Percentiles rank a stretch among this genome's conserved stretches.
Conservation (phyloP, 2,113 vertebrate genomes). For the Chunga burmeisteri region DNA sequence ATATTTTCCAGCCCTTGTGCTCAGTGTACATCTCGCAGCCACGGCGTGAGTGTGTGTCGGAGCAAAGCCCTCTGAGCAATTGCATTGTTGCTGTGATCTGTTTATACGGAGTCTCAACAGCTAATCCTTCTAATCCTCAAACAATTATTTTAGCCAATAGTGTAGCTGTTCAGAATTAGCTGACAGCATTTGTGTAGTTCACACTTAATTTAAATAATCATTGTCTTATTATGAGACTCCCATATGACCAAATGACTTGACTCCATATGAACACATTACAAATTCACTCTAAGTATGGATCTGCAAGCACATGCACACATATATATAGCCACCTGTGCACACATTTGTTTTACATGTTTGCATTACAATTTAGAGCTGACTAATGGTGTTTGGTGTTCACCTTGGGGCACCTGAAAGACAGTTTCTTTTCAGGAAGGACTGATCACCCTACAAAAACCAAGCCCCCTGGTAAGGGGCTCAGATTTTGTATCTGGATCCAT, state of each 20-base stretch:
- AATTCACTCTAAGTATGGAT: background rate
- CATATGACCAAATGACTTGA: background rate
- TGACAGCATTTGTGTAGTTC: background rate
- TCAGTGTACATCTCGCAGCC: background rate
- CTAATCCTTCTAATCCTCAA: constrained; percentile 17
- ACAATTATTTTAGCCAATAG: background rate
- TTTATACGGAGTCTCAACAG: background rate
- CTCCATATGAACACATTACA: background rate
- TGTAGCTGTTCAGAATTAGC: background rate
- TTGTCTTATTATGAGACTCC: background rate
- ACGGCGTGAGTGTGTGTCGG: background rate
- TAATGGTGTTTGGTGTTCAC: background rate
- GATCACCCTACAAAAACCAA: background rate
- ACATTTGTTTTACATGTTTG: background rate
- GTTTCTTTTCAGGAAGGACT: background rate
- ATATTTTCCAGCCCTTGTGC: background rate
- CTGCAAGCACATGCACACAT: background rate
- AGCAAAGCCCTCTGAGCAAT: background rate
- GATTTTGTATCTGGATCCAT: background rate
- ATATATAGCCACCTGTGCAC: background rate
- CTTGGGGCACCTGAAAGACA: background rate
- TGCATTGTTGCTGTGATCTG: background rate
- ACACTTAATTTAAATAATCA: background rate
- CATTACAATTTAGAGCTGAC: background rate
- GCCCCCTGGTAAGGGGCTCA: background rate